Conservation (phyloP, 37 sponge, comb jelly and placozoan genomes). For the Amphimedon queenslandica region DNA sequence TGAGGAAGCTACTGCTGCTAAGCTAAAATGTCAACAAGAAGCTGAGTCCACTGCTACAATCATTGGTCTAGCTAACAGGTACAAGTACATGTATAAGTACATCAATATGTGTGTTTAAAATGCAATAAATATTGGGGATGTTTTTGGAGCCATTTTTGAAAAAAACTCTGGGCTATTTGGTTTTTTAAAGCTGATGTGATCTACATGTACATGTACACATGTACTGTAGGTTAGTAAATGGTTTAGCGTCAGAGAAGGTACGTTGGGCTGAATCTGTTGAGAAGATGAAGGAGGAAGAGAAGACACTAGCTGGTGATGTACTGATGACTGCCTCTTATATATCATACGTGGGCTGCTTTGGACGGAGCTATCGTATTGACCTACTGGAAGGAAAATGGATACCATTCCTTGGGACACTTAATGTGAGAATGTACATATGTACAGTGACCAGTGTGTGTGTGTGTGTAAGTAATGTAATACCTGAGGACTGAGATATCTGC, state of each 20-base stretch:
- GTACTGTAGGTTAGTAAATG: slow-evolving; percentile 67
- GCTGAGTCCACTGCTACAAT: slow-evolving; percentile 89
- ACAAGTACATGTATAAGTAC: background rate
- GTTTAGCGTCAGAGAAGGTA: slow-evolving; percentile 91
- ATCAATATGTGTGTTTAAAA: background rate
- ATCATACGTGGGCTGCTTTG: slow-evolving; percentile 97
- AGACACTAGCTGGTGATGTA: slow-evolving; percentile 95
- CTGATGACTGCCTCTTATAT: slow-evolving; percentile 88
- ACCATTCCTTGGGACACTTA: slow-evolving; percentile 63
- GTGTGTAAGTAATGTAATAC: no score
- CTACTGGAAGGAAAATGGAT: slow-evolving; percentile 77
- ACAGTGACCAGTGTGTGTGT: no score
- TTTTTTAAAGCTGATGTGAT: no score
- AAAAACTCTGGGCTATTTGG: no score
- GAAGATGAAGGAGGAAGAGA: slow-evolving; percentile 71
- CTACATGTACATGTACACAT: background rate
- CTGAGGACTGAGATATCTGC: no score
- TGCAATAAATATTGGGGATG: no score
- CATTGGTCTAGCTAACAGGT: slow-evolving; percentile 81
- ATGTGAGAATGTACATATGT: slow-evolving; percentile 24
- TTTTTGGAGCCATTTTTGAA: no score
- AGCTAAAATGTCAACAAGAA: slow-evolving; percentile 94
- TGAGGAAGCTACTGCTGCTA: slow-evolving; percentile 92
- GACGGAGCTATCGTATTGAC: slow-evolving; percentile 65
- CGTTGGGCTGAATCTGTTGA: slow-evolving; percentile 92